Conservation (phyloP, 2,888 invertebrate genomes). For the Ommatoiulus sabulosus region DNA sequence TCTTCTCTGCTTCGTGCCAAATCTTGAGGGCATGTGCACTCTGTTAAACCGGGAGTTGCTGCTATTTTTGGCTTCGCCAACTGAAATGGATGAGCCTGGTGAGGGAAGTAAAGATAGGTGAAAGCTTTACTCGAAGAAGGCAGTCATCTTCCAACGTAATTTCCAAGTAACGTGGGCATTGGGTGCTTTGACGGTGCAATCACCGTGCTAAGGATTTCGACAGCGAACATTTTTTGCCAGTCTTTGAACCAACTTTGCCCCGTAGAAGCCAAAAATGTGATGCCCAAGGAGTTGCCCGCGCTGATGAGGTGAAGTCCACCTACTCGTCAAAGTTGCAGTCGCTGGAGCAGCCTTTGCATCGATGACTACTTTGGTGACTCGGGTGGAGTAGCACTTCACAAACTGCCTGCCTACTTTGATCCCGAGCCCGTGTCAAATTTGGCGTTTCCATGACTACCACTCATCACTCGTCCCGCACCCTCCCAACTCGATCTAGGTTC, state of each 20-base stretch:
- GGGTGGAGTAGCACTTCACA: conserved; percentile 26
- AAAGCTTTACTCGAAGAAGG: neutral
- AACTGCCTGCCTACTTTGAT: conserved; percentile 23
- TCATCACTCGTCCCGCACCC: conserved; percentile 46
- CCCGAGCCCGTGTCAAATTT: conserved; percentile 7
- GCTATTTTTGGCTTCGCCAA: conserved; percentile 37
- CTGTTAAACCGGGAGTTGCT: conserved; percentile 29
- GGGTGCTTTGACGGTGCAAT: neutral
- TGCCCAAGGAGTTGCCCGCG: neutral
- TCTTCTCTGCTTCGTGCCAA: conserved; percentile 28
- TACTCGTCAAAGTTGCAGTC: neutral
- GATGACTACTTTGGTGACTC: neutral
- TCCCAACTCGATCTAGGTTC: conserved; percentile 37
- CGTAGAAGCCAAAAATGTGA: neutral
- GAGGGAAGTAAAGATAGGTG: conserved; percentile 14
- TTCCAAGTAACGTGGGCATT: neutral
- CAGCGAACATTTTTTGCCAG: neutral
- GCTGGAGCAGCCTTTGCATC: neutral
- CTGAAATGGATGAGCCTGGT: conserved; percentile 48
- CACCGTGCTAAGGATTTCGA: neutral
- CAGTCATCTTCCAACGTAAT: neutral
- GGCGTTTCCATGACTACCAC: conserved; percentile 52
- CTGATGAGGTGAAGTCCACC: neutral
- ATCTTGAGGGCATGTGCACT: conserved; percentile 27
- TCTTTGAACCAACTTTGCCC: neutral